These are phyloP conservation scores for Magallana gigas DNA, from an alignment of 1,140 invertebrate species.

Conservation along the genomic window DNA sequence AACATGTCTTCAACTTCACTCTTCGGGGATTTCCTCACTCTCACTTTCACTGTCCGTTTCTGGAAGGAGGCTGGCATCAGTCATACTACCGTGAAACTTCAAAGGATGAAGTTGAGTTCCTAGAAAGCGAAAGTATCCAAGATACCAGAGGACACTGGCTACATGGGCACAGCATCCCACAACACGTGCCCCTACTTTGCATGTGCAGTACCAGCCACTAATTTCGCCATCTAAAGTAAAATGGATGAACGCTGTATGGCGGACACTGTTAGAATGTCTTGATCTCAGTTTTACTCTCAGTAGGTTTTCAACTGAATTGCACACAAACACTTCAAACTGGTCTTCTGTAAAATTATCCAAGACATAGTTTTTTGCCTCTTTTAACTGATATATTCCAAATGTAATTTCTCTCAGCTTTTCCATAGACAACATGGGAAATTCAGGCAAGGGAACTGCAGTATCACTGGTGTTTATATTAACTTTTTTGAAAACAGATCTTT, in stretches of 20 bases:
- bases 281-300: constrained; percentile 8
- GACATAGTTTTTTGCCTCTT: constrained; percentile 10
- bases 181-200: constrained; percentile 46
- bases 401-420: too few relatives aligned
- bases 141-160: constrained; percentile 45
- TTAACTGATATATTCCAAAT: constrained; percentile 5
- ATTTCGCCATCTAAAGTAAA: not conserved
- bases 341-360: not conserved
- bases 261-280: not conserved
- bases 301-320: constrained; percentile 22
- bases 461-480: not conserved
- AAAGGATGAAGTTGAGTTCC: too few relatives aligned
- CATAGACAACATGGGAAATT: not conserved
- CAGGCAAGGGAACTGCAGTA: not conserved
- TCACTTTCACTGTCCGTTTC: too few relatives aligned
- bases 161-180: constrained; percentile 49
- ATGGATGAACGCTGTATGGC: not conserved
- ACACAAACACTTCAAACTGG: not conserved
- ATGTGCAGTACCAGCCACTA: constrained; percentile 47
- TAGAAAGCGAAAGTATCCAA: constrained; percentile 26
- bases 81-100: too few relatives aligned
- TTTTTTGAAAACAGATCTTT: not conserved
- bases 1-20: too few relatives aligned
- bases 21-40: too few relatives aligned
- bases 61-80: too few relatives aligned